Conservation (phyloP, 2,888 invertebrate genomes). For the Ophion obscuratus region DNA sequence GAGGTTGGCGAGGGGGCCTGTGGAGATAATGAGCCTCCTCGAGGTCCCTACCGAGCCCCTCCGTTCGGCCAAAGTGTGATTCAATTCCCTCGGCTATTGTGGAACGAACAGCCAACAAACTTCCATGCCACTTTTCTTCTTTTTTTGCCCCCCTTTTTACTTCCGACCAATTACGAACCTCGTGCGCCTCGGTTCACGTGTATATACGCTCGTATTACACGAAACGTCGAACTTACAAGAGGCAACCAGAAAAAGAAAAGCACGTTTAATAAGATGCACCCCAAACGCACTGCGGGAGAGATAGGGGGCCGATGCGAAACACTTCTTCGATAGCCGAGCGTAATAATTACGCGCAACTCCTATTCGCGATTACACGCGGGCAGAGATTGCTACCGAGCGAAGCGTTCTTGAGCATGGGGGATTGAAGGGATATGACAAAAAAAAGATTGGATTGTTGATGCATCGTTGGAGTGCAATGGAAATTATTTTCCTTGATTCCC, state of each 20-base stretch:
- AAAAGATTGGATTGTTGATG: too few relatives aligned
- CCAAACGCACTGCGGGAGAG: constrained; percentile 37
- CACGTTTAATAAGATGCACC: constrained; percentile 80
- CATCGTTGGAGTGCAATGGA: too few relatives aligned
- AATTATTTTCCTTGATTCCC: too few relatives aligned
- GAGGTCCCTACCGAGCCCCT: background rate
- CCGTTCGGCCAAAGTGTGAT: constrained; percentile 41
- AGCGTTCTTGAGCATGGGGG: too few relatives aligned
- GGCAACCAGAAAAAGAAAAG: constrained; percentile 21
- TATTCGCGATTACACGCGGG: background rate
- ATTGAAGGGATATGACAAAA: too few relatives aligned
- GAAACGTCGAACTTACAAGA: constrained; percentile 13
- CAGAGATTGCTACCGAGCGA: constrained; percentile 14
- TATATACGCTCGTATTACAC: constrained; percentile 2
- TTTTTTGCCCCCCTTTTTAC: constrained; percentile 33
- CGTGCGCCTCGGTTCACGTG: background rate
- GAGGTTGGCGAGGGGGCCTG: background rate
- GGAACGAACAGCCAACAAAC: constrained; percentile 5
- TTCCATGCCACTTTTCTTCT: constrained; percentile 9
- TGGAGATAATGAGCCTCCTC: constrained; percentile 46
- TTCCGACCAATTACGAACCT: constrained; percentile 37
- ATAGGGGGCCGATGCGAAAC: constrained; percentile 50
- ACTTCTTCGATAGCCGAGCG: constrained; percentile 71
- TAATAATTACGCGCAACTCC: constrained; percentile 73
- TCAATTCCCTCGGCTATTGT: constrained; percentile 10